Evolutionary conservation across 2,888 invertebrate genomes (phyloP).

Genomic region (Pseudolycoriella hygida): DNA sequence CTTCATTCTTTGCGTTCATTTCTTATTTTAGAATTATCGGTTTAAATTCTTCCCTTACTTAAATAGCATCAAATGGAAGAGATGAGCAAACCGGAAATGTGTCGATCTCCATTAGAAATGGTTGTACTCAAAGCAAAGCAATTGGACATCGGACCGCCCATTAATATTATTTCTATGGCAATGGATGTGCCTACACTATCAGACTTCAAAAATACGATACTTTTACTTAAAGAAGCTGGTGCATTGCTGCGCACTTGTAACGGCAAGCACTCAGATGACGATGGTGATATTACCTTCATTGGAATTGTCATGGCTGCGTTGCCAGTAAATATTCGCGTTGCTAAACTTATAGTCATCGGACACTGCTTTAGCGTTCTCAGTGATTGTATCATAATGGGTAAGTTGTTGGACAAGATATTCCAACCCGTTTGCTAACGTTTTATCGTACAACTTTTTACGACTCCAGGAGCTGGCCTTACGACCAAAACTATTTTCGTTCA

Average conservation of each 20-base stretch:
- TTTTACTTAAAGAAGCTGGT: conserved; percentile 49
- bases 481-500: conserved; percentile 63
- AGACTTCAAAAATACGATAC: conserved; percentile 64
- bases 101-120: conserved; percentile 62
- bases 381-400: conserved; percentile 67
- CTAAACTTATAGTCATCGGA: conserved; percentile 74
- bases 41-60: not conserved
- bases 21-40: too few species aligned
- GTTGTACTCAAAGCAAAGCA: conserved; percentile 66
- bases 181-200: conserved; percentile 72
- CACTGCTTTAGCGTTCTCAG: conserved; percentile 70
- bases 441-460: conserved; percentile 23
- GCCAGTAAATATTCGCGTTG: conserved; percentile 65
- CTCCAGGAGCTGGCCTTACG: conserved; percentile 2
- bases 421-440: conserved; percentile 43
- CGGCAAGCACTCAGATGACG: conserved; percentile 35
- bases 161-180: conserved; percentile 61
- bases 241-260: conserved; percentile 47
- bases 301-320: conserved; percentile 67
- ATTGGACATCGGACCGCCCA: conserved; percentile 64
- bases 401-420: conserved; percentile 55
- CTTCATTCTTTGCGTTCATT: too few species aligned
- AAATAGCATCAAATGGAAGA: conserved; percentile 31
- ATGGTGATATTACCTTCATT: conserved; percentile 77
- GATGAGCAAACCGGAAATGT: conserved; percentile 55